Conservation (phyloP, 2,888 invertebrate species). For the Gymnosoma rotundatum region DNA sequence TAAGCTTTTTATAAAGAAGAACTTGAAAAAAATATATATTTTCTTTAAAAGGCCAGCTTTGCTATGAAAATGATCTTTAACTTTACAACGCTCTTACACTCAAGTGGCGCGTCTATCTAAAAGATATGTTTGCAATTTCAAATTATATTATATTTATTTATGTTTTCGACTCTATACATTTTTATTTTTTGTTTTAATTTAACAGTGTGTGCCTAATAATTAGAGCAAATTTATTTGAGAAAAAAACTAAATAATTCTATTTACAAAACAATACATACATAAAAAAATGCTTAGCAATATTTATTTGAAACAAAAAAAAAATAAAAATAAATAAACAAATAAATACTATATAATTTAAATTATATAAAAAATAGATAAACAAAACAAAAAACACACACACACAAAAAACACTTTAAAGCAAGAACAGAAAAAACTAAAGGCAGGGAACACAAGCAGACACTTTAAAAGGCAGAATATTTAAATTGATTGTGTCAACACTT, state of each 20-base stretch:
- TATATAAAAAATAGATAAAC: conserved; percentile 59
- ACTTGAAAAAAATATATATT: background rate
- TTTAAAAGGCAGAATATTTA: conserved; percentile 61
- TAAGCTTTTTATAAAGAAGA: conserved; percentile 63
- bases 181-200: conserved; percentile 59
- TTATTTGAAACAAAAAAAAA: conserved; percentile 37
- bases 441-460: conserved; percentile 58
- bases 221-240: conserved; percentile 61
- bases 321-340: background rate
- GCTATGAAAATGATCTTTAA: conserved; percentile 50
- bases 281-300: conserved; percentile 69
- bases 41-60: conserved; percentile 67
- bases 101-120: conserved; percentile 1
- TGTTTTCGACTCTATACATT: conserved; percentile 40
- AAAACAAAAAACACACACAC: background rate
- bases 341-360: conserved; percentile 64
- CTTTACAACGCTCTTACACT: background rate
- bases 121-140: conserved; percentile 42
- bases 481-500: conserved; percentile 36
- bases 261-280: conserved; percentile 63
- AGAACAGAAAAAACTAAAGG: conserved; percentile 44
- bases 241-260: conserved; percentile 60
- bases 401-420: conserved; percentile 32
- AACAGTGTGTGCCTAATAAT: conserved; percentile 70
- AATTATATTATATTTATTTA: conserved; percentile 47